Evolutionary conservation across 1,140 invertebrate species (phyloP), one percentile per base, ranked within the genome.

Genomic region (Zelostemma sp.): DNA sequence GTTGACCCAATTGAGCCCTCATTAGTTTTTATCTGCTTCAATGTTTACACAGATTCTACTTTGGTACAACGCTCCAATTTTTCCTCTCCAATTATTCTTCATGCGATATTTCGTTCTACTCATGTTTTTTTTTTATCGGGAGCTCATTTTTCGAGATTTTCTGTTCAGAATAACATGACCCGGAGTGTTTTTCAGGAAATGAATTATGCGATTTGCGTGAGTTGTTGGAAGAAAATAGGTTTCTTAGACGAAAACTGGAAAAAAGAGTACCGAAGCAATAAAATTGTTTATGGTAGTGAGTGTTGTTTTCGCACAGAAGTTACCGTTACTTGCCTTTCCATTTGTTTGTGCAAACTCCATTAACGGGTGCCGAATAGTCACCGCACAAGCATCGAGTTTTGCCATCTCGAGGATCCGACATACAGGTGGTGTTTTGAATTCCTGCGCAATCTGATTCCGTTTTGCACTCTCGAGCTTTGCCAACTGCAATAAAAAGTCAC

Each of bases 331-430:
- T 71, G 88, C 88, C 85, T 85, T 88, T 89, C 59, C 85, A 86
- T 76, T 87, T 79, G 80, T 87, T 87, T 28, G 84, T 85, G 66
- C 91, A 92, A 15, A 84, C 82, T 17, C 90, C 90, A 67, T 91
- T 91, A 1, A 86, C 67, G 0, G 91, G 90, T 1, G 89, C 83
- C 1, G 85, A 78, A 73, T 90, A 90, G 78, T 91, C 90, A 0
- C 89, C 89, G 67, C 91, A 92, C 0, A 92, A 86, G 56, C 90
- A 92, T 16, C 90, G 82, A 21, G 86, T 85, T 56, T 86, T 87
- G 18, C 86, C 82, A 70, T 90, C 89, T 57, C 85, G 86, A 15
- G 85, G 84, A 33, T 90, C 89, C 28, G 87, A 76, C 2, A 91
- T 87, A 55, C 91, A 92, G 14, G 89, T 90, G 15, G 89, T 89